Base-by-base conservation (phyloP, 2,888 invertebrate species). In the Nasonovia ribisnigri region DNA sequence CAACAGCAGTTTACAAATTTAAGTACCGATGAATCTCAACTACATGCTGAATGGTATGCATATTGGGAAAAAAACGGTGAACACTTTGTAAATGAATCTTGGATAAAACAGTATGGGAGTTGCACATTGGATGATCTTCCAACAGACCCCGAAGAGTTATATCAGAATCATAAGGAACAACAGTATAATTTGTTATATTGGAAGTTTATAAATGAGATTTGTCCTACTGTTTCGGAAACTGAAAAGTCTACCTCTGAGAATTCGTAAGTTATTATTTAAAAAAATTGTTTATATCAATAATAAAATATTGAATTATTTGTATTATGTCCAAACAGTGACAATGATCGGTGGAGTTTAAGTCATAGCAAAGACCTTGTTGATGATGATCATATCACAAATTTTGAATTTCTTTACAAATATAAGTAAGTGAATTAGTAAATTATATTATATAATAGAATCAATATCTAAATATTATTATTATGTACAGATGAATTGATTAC, bases 61-160 rank as follows among this genome's bases (percentile, higher is more conserved):
- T 94, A 94, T 60, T 94, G 94, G 94, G 92, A 88, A 92, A 88
- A 94, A 24, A 88, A 94, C 16, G 92, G 92, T 29, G 92, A 92
- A 46, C 3, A 92, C 1, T 92, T 94, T 88, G 92, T 92, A 13
- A 84, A 84, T 91, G 92, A 94, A 92, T 60, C 92, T 42, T 94
- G 94, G 94, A 57, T 94, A 42, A 84, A 93, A 90, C 0, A 67
- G 20, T 93, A 93, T 90, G 93, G 48, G 42, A 90, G 42, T 84
- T 86, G 60, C 46, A 42, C 20, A 20, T 20, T 13, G 5, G 84
- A 90, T 57, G 90, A 90, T 24, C 54, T 84, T 60, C 89, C 51
- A 84, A 60, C 42, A 8, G 11, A 90, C 24, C 10, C 36, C 10
- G 93, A 93, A 48, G 57, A 86, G 29, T 46, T 86, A 20, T 93